Base-by-base conservation (phyloP, 1,140 invertebrate genomes). In the Heliconius nattereri region DNA sequence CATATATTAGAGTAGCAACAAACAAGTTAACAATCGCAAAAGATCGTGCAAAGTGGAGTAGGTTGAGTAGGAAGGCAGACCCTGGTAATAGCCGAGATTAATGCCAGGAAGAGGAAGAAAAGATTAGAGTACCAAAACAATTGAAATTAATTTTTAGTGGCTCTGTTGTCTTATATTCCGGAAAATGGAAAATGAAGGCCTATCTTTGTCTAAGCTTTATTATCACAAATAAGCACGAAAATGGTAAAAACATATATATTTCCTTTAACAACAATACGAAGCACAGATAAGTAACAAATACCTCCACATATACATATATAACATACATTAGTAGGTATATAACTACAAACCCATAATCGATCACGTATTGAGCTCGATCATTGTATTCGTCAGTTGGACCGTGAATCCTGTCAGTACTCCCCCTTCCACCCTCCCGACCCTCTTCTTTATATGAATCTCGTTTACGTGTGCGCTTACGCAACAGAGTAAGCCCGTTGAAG, bases 331-430 rank as follows among this genome's bases (percentile, higher is more conserved):
- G 52, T 32, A 32, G 32, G 70, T 82, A 86, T 80, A 83, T 86
- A 82, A 78, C 75, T 82, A 89, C 89, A 92, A 89, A 92, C 81
- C 88, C 87, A 92, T 94, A 94, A 94, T 94, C 92, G 91, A 94
- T 94, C 91, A 91, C 84, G 89, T 92, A 94, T 92, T 94, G 90
- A 91, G 89, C 83, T 73, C 90, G 86, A 92, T 91, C 92, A 94
- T 94, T 94, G 92, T 94, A 85, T 83, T 90, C 86, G 85, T 86
- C 86, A 91, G 91, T 86, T 94, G 91, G 90, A 94, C 90, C 92
- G 90, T 92, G 89, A 92, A 94, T 94, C 91, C 92, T 92, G 92
- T 92, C 91, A 88, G 89, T 89, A 86, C 85, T 82, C 80, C 85
- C 86, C 79, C 81, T 79, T 74, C 66, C 76, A 73, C 83, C 75